phyloP scores from a whole-genome alignment of 1,140 invertebrate species.

The Ostrea denselamellosa region DNA sequence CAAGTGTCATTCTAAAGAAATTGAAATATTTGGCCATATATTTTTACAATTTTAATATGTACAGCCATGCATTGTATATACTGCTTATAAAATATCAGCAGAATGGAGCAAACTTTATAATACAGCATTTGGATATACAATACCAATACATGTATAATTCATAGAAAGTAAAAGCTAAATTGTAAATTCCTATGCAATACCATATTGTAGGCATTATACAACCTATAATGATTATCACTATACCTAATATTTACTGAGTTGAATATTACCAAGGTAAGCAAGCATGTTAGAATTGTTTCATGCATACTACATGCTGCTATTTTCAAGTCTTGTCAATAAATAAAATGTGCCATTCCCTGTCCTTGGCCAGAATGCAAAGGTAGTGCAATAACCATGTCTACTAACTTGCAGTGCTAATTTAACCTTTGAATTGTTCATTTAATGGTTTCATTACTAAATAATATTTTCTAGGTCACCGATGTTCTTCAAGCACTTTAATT shows the following conservation, averaged over 20 bases:
- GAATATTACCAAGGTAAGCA: background rate
- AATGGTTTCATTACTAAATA: too few species aligned
- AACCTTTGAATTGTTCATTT: background rate
- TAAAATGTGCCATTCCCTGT: background rate
- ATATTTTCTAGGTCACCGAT: too few species aligned
- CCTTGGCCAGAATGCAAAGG: background rate
- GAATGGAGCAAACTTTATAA: background rate
- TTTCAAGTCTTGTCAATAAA: background rate
- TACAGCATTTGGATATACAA: background rate
- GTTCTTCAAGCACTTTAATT: too few species aligned
- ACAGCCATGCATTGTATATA: background rate
- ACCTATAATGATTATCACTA: background rate
- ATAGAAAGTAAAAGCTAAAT: slow-evolving; percentile 17
- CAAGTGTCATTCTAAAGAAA: background rate
- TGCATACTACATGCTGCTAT: slow-evolving; percentile 13
- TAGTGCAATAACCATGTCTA: slow-evolving; percentile 10
- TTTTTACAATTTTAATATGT: background rate
- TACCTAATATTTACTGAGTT: background rate
- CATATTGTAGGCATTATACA: background rate
- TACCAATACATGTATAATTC: background rate
- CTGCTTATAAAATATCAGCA: background rate
- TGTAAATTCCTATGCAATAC: background rate
- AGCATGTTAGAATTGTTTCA: slow-evolving; percentile 11
- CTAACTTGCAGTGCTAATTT: background rate
- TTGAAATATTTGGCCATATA: background rate